Evolutionary conservation across 2,888 invertebrate species (phyloP).

Genomic region (Lysandra coridon): DNA sequence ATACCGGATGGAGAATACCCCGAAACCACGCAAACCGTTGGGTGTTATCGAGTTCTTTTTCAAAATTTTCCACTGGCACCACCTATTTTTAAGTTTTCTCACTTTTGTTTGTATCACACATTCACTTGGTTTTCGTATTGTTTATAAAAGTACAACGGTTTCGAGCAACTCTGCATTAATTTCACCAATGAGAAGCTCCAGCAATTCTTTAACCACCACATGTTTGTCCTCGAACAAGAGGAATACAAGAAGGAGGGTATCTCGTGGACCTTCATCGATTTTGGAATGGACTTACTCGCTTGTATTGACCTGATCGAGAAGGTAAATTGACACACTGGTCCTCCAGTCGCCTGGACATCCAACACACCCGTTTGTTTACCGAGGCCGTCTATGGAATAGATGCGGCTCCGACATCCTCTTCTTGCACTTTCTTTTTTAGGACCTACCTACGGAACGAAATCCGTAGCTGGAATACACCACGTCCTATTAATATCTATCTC

Average conservation of each 20-base stretch:
- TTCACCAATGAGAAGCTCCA: slow-evolving; percentile 98
- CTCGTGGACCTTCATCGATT: slow-evolving; percentile 98
- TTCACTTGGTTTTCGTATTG: slow-evolving; percentile 60
- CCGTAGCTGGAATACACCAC: slow-evolving; percentile 61
- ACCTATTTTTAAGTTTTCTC: slow-evolving; percentile 49
- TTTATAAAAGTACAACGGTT: slow-evolving; percentile 91
- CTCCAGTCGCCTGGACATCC: slow-evolving; percentile 48
- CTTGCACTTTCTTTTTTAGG: slow-evolving; percentile 46
- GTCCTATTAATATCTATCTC: slow-evolving; percentile 38
- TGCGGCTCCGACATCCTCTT: slow-evolving; percentile 42
- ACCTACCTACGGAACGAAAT: slow-evolving; percentile 68
- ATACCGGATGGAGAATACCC: slow-evolving; percentile 66
- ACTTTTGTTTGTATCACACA: slow-evolving; percentile 51
- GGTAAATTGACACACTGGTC: slow-evolving; percentile 80
- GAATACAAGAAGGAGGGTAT: slow-evolving; percentile 97
- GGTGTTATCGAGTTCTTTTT: slow-evolving; percentile 48
- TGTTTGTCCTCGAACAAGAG: slow-evolving; percentile 98
- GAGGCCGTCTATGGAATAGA: slow-evolving; percentile 49
- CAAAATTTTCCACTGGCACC: slow-evolving; percentile 53
- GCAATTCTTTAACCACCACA: slow-evolving; percentile 99
- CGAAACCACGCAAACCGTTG: slow-evolving; percentile 50
- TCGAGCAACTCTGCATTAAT: slow-evolving; percentile 99
- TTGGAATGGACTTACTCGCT: slow-evolving; percentile 97
- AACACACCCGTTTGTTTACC: slow-evolving; percentile 47
- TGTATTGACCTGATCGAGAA: slow-evolving; percentile 98